These are phyloP conservation scores for Colletes collaris DNA, from an alignment of 2,888 invertebrate species.

Conservation along the genomic window DNA sequence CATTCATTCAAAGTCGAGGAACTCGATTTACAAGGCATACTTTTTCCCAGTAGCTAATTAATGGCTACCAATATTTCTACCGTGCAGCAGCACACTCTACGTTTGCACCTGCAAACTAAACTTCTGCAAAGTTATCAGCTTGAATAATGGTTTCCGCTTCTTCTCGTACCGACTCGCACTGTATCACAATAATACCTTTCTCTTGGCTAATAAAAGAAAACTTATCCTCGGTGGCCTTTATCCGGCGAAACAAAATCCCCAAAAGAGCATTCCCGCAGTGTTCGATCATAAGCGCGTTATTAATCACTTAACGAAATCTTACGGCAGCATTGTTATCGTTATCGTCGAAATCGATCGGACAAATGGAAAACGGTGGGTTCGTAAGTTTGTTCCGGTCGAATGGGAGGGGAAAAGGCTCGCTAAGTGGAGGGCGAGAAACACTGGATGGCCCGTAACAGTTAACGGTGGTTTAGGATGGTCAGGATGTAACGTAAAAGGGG, in stretches of 20 bases:
- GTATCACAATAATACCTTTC: constrained; percentile 55
- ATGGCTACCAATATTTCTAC: constrained; percentile 30
- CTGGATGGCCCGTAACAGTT: constrained; percentile 66
- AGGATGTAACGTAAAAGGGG: constrained; percentile 61
- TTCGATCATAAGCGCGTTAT: constrained; percentile 54
- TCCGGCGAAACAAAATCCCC: constrained; percentile 11
- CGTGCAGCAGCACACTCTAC: neutral
- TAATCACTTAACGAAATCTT: constrained; percentile 49
- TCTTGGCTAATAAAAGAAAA: constrained; percentile 51
- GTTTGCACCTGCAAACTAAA: constrained; percentile 41
- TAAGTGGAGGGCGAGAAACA: constrained; percentile 61
- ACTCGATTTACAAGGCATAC: constrained; percentile 29
- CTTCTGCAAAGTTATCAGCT: constrained; percentile 48
- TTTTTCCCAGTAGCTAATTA: constrained; percentile 43
- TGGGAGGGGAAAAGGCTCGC: constrained; percentile 26
- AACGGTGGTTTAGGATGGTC: constrained; percentile 65
- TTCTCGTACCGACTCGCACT: constrained; percentile 40
- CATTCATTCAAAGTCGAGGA: constrained; percentile 13
- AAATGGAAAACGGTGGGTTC: constrained; percentile 60
- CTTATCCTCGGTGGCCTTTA: constrained; percentile 3
- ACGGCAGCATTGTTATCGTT: constrained; percentile 52
- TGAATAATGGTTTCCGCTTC: constrained; percentile 59
- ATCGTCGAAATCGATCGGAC: constrained; percentile 58
- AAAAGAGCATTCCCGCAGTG: neutral
- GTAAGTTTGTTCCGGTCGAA: constrained; percentile 53